Evolutionary conservation across 2,888 invertebrate species (phyloP).

Genomic region (Andrena bicolor): DNA sequence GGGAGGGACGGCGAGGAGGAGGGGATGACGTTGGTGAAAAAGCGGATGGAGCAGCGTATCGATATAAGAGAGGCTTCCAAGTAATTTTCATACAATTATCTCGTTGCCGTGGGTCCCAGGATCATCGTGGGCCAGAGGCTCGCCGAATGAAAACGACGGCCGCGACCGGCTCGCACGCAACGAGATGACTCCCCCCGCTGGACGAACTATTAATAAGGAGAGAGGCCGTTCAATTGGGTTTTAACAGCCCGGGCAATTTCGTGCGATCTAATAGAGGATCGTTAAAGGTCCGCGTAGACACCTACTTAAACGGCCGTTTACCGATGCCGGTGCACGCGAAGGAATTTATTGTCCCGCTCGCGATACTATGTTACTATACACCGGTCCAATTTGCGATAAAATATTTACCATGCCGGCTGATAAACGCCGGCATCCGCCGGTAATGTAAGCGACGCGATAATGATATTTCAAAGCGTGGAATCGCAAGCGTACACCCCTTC

Average conservation of each 20-base stretch:
- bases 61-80: background rate
- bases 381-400: conserved; percentile 64
- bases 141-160: conserved; percentile 26
- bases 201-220: conserved; percentile 60
- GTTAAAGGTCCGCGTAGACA: conserved; percentile 67
- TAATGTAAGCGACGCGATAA: conserved; percentile 61
- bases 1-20: background rate
- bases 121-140: conserved; percentile 14
- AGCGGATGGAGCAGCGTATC: no score
- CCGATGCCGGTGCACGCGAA: conserved; percentile 59
- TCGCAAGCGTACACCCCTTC: conserved; percentile 1
- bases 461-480: conserved; percentile 58
- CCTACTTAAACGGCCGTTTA: conserved; percentile 64
- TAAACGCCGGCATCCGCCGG: conserved; percentile 52
- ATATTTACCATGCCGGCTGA: conserved; percentile 52
- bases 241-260: conserved; percentile 64
- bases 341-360: conserved; percentile 61
- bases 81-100: conserved; percentile 49
- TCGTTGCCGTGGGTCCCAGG: conserved; percentile 32
- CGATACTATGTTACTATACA: conserved; percentile 35
- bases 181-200: conserved; percentile 38
- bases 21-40: background rate
- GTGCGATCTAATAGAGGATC: conserved; percentile 65
- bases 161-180: conserved; percentile 38
- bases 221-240: conserved; percentile 60